A percentile compares a stretch with the other conserved stretches of the same genome.
Conservation (phyloP, 2,888 invertebrate genomes). For the Eupithecia vulgata region DNA sequence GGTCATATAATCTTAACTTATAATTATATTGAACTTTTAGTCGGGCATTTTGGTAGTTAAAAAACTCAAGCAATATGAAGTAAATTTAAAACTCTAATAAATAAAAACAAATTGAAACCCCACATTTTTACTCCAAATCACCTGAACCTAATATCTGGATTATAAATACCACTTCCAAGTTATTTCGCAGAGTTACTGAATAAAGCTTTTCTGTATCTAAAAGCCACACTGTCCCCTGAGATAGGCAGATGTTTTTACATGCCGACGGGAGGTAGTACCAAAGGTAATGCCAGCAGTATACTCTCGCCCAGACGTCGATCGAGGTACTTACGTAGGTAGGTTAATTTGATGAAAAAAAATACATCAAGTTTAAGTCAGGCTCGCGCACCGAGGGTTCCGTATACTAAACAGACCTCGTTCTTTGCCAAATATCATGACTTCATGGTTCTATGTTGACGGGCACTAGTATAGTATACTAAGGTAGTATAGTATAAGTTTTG, state of each 20-base stretch:
- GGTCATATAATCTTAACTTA: too few species aligned
- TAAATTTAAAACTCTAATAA: not conserved
- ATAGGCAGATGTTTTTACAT: slow-evolving; percentile 24
- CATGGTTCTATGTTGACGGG: too few species aligned
- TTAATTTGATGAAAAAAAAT: too few species aligned
- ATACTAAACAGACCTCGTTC: too few species aligned
- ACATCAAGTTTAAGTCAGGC: too few species aligned
- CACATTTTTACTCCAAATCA: not conserved
- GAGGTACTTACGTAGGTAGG: too few species aligned
- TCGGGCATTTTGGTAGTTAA: not conserved
- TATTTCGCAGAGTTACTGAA: not conserved
- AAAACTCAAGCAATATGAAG: not conserved
- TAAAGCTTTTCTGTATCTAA: slow-evolving; percentile 34
- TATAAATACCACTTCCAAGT: slow-evolving; percentile 10
- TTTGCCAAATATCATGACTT: too few species aligned
- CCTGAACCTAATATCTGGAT: not conserved
- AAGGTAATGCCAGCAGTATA: not conserved
- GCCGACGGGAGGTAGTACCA: not conserved
- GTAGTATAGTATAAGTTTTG: too few species aligned
- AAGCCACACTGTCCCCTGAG: slow-evolving; percentile 34
- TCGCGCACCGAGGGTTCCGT: too few species aligned
- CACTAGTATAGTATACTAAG: too few species aligned
- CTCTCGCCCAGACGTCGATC: not conserved
- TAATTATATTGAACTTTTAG: not conserved
- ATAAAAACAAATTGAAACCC: not conserved